A percentile compares a stretch with the other conserved stretches of the same genome.
Conservation (phyloP, 2,113 vertebrate species). For the Sylvicapra grimmia region DNA sequence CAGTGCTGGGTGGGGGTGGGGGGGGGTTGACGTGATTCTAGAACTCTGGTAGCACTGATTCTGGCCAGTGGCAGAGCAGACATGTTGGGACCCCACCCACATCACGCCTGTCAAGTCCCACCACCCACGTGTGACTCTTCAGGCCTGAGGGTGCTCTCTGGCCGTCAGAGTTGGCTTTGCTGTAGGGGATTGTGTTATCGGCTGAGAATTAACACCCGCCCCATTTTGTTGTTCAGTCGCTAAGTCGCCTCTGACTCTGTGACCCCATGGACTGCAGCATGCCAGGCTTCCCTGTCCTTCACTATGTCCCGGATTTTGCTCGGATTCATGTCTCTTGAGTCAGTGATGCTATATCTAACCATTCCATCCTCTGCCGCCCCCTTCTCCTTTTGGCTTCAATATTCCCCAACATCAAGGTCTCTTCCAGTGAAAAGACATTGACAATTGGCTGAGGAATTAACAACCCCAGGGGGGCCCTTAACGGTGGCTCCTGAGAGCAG, state of each 20-base stretch:
- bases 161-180: background rate
- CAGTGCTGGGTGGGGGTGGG: no score
- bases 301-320: background rate
- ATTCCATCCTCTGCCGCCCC: background rate
- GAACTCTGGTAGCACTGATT: background rate
- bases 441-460: background rate
- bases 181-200: background rate
- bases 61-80: background rate
- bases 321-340: background rate
- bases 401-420: background rate
- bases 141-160: background rate
- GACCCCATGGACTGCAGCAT: background rate
- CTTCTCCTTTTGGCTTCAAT: background rate
- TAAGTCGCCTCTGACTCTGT: background rate
- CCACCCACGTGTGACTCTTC: background rate
- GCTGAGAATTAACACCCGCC: background rate
- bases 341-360: background rate
- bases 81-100: fast-evolving
- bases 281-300: background rate
- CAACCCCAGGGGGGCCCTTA: background rate
- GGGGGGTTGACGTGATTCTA: background rate
- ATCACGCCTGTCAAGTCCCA: background rate
- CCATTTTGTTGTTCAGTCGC: background rate
- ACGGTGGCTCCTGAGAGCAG: background rate
- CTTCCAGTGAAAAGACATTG: background rate